Base-by-base conservation (phyloP, 2,888 invertebrate genomes). In the Watsonalla cultraria region DNA sequence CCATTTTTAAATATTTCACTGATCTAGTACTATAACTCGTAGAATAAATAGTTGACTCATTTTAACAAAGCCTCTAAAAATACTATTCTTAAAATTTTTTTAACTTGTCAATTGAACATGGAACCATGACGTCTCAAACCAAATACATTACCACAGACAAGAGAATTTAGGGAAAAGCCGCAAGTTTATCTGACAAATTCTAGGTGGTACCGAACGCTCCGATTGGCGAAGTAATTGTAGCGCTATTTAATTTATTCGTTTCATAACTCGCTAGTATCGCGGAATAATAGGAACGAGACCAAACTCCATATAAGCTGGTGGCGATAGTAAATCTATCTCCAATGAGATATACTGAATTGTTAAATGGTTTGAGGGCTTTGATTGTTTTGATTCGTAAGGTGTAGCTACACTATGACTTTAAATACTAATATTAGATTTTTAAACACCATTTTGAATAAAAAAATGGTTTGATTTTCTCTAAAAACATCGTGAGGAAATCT, bases 201-300 rank as follows among this genome's bases (percentile, higher is more conserved):
- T 37, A 49, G 51, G 39, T 53, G 34, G 51, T 42, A 14, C 51
- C 39, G 39, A 34, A 34, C 53, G 49, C 46, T 47, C 47, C 49
- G 52, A 51, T 45, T n/a, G 39, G 45, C 54, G 54, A 54, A 54
- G 52, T 45, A 37, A 37, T 49, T 49, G 69, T 71, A 63, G 62
- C 62, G 63, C 70, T 66, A 75, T 75, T 71, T 76, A 81, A 81
- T 79, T 75, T 81, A 82, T 80, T 65, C 69, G 53, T 60, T 59
- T 76, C 70, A 76, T 82, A 82, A 82, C 65, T 82, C 67, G 62
- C 61, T 55, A 7, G 61, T 70, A 77, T 72, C 68, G 56, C 56
- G 60, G 58, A 62, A 64, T 68, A 68, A 68, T 72, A 60, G 62
- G 66, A 74, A 73, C 60, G 65, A 74, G 70, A 74, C 60, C 46